These are phyloP conservation scores for Panthera leo DNA, from an alignment of 2,113 vertebrate genomes.

Conservation along the genomic window DNA sequence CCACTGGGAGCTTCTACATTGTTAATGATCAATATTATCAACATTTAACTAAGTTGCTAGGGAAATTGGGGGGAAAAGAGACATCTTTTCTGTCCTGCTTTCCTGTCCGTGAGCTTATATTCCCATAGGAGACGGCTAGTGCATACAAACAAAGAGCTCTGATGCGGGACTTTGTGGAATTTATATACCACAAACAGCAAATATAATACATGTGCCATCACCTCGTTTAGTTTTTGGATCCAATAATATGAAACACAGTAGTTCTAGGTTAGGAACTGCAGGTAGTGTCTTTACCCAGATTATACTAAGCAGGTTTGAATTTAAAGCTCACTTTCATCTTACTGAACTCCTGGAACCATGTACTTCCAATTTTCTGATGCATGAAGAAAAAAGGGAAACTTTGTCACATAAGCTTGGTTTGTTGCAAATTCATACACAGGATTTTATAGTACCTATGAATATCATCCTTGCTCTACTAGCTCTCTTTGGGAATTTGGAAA, in stretches of 20 bases:
- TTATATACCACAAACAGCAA: neutral
- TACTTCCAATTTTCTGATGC: neutral
- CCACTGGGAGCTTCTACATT: neutral
- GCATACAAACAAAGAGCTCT: neutral
- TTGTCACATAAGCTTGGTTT: constrained; percentile 38
- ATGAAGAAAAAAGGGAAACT: constrained; percentile 19
- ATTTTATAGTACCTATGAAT: neutral
- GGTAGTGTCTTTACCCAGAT: neutral
- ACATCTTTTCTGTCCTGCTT: neutral
- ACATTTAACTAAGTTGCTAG: neutral
- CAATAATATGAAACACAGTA: neutral
- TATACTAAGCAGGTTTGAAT: neutral
- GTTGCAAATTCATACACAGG: neutral
- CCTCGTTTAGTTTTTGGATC: neutral
- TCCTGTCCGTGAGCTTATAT: neutral
- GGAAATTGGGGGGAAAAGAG: neutral
- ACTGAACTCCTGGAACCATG: neutral
- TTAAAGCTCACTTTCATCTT: neutral
- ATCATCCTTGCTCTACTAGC: neutral
- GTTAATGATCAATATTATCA: neutral
- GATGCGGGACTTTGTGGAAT: neutral
- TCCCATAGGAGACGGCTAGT: neutral
- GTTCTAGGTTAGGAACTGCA: neutral
- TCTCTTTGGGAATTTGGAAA: neutral
- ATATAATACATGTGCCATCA: neutral